Conservation (phyloP, 2,113 vertebrate species). For the Calyptommatus sinebrachiatus region DNA sequence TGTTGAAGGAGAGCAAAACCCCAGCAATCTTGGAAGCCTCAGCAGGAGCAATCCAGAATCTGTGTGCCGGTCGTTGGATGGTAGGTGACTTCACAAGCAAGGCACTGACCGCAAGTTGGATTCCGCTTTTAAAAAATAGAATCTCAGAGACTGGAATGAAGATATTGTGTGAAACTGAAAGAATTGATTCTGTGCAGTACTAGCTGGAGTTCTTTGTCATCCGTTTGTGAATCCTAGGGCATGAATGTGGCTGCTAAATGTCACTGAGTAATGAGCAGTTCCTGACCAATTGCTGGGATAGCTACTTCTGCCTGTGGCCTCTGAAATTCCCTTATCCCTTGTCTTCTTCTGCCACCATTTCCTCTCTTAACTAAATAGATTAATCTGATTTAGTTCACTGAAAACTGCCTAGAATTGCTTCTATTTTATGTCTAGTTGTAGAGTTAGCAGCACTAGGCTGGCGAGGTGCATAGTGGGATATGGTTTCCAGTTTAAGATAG, state of each 20-base stretch:
- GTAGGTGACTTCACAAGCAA: slow-evolving; percentile 53
- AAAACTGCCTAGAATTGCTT: too few relatives aligned
- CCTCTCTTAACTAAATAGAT: too few relatives aligned
- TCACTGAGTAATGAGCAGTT: too few relatives aligned
- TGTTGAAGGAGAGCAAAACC: slow-evolving; percentile 90
- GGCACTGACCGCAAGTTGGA: background rate
- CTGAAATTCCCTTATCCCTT: too few relatives aligned
- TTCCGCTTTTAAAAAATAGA: background rate
- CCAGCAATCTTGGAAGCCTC: slow-evolving; percentile 90
- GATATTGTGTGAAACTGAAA: background rate
- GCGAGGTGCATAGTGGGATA: too few relatives aligned
- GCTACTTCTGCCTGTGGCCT: too few relatives aligned
- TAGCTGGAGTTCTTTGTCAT: background rate
- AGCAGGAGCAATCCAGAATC: slow-evolving; percentile 92
- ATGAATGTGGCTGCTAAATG: background rate
- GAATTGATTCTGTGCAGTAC: background rate
- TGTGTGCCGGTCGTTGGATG: slow-evolving; percentile 92
- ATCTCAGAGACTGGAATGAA: background rate
- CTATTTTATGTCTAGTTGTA: too few relatives aligned
- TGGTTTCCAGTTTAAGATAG: too few relatives aligned
- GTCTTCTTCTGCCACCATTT: too few relatives aligned
- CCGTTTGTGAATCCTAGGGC: background rate
- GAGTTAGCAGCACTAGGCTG: too few relatives aligned
- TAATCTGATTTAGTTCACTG: too few relatives aligned
- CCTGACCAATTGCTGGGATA: too few relatives aligned